Conservation (phyloP, 2,113 vertebrate species). For the Misgurnus anguillicaudatus region DNA sequence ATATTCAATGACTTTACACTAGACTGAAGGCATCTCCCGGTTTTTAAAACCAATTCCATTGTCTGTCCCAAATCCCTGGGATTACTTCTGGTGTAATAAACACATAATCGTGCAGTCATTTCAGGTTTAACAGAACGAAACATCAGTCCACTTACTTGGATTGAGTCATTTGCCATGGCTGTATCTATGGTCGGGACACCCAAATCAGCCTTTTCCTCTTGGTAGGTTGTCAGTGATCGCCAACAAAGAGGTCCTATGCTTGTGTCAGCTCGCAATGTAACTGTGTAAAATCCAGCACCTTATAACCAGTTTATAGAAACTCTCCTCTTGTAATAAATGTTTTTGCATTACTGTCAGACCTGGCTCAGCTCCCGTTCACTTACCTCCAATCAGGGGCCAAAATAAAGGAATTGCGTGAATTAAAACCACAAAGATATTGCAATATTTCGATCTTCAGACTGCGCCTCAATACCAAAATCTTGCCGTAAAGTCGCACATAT, state of each 20-base stretch:
- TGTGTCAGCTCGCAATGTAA: conserved; percentile 1
- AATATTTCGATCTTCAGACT: not conserved
- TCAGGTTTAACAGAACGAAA: not conserved
- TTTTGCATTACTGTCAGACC: conserved; percentile 14
- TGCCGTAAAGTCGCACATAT: not conserved
- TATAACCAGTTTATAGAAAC: not conserved
- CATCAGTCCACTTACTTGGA: conserved; percentile 71
- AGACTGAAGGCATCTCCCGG: not conserved
- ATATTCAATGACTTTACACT: too few relatives aligned
- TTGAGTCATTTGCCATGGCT: conserved; percentile 76
- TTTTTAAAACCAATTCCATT: conserved; percentile 3
- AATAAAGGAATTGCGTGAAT: not conserved
- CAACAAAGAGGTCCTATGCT: conserved; percentile 17
- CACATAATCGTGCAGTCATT: not conserved
- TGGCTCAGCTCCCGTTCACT: not conserved
- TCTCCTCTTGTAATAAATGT: not conserved
- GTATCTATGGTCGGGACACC: conserved; percentile 26
- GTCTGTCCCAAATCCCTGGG: not conserved
- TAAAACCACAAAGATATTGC: not conserved
- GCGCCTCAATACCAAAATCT: not conserved
- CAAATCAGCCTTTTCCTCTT: conserved; percentile 11
- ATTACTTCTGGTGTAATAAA: conserved; percentile 17
- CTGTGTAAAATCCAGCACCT: conserved; percentile 6
- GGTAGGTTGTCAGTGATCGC: conserved; percentile 16
- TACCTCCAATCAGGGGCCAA: not conserved